These are phyloP conservation scores for Drosophila sturtevanti DNA, from an alignment of 1,140 invertebrate genomes.

Conservation along the genomic window DNA sequence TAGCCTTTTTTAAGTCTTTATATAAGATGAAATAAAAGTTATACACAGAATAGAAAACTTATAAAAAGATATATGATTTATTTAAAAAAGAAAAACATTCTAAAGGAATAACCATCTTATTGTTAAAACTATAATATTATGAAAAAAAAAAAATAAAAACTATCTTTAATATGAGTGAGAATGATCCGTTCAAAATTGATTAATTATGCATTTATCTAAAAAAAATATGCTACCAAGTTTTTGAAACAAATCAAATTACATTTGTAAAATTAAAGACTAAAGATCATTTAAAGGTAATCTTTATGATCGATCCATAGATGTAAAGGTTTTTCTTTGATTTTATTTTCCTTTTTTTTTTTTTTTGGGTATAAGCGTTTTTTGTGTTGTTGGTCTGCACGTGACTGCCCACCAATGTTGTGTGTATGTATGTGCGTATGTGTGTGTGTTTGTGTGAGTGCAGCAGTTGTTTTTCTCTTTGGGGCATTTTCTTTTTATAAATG, in stretches of 20 bases:
- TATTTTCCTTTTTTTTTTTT: conserved; percentile 29
- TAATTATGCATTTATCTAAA: too few species aligned
- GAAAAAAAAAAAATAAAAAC: too few species aligned
- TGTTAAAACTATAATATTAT: too few species aligned
- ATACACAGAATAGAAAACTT: too few species aligned
- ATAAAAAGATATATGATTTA: too few species aligned
- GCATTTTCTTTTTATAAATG: neutral
- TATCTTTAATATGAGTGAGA: too few species aligned
- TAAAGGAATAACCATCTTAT: too few species aligned
- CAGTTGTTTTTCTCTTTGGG: conserved; percentile 3
- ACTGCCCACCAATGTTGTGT: conserved; percentile 37
- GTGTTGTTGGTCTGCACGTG: conserved; percentile 48
- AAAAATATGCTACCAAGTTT: too few species aligned
- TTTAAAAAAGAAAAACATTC: too few species aligned
- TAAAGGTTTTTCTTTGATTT: neutral
- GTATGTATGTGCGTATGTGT: conserved; percentile 2
- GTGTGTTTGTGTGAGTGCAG: conserved; percentile 12
- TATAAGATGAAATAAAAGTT: too few species aligned
- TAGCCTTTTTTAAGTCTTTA: too few species aligned
- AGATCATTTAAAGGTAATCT: conserved; percentile 15
- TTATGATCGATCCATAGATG: conserved; percentile 10
- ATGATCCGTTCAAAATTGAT: too few species aligned
- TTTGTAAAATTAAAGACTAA: neutral
- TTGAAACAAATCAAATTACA: neutral
- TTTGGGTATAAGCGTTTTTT: neutral